Conservation (phyloP, 1,140 invertebrate species). For the Andricus grossulariae region DNA sequence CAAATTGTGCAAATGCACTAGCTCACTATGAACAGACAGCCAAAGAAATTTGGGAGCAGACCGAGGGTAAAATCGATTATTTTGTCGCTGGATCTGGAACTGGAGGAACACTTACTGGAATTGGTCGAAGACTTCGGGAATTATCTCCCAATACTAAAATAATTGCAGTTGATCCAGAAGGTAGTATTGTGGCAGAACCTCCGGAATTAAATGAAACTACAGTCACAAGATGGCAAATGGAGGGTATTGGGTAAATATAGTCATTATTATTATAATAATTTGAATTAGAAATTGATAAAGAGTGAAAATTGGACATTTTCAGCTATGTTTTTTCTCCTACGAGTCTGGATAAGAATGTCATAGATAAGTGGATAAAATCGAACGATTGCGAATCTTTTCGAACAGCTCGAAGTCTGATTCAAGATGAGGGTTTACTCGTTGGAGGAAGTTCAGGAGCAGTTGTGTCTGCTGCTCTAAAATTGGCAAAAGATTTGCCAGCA, state of each 20-base stretch:
- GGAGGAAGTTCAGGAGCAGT: conserved; percentile 95
- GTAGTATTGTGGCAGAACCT: conserved; percentile 90
- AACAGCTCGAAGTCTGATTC: conserved; percentile 90
- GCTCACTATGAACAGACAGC: conserved; percentile 95
- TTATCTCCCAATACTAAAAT: conserved; percentile 80
- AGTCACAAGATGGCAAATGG: conserved; percentile 86
- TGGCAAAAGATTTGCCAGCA: conserved; percentile 86
- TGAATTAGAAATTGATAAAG: background rate
- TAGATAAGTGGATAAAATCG: conserved; percentile 94
- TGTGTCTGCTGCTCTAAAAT: conserved; percentile 86
- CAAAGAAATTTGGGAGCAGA: conserved; percentile 90
- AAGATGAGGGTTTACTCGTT: conserved; percentile 94
- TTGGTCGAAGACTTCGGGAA: conserved; percentile 91
- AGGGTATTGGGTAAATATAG: conserved; percentile 80
- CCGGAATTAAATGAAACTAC: conserved; percentile 81
- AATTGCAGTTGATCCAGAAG: conserved; percentile 91
- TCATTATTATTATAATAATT: conserved; percentile 12
- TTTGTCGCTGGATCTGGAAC: conserved; percentile 90
- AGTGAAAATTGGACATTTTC: background rate
- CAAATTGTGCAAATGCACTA: conserved; percentile 91
- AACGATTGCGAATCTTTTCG: conserved; percentile 88
- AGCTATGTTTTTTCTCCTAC: conserved; percentile 97
- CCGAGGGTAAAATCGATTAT: conserved; percentile 89
- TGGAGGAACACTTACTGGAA: conserved; percentile 91
- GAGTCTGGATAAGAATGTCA: conserved; percentile 85